Conservation (phyloP, 37 sponge, comb jelly and placozoan genomes). For the Beroe ovata region DNA sequence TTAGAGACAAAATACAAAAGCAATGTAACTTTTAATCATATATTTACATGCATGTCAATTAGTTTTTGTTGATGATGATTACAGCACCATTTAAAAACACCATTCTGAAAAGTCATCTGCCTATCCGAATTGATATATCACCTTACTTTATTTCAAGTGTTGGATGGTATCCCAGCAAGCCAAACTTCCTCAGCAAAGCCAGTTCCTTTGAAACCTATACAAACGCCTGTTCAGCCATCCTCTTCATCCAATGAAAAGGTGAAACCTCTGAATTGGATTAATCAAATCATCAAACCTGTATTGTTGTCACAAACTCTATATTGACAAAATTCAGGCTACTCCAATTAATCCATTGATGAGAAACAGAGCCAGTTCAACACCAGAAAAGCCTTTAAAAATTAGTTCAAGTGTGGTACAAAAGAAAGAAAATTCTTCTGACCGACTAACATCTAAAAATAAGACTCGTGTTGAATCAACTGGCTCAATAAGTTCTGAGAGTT, state of each 20-base stretch:
- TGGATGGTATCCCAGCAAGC: not conserved
- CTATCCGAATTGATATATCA: too few relatives aligned
- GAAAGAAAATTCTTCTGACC: not conserved
- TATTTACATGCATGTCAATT: too few relatives aligned
- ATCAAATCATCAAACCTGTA: not conserved
- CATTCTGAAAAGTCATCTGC: too few relatives aligned
- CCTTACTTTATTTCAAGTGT: too few relatives aligned
- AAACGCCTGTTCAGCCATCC: not conserved
- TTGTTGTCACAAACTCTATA: not conserved
- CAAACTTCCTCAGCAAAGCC: not conserved
- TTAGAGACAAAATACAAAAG: not conserved
- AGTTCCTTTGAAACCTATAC: not conserved
- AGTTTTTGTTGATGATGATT: too few relatives aligned
- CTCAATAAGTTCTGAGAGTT: slow-evolving; percentile 53
- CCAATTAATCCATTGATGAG: slow-evolving; percentile 34
- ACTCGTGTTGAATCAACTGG: not conserved
- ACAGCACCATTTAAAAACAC: too few relatives aligned
- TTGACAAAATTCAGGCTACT: not conserved
- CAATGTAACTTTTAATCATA: not conserved
- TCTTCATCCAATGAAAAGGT: not conserved
- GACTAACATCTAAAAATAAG: not conserved
- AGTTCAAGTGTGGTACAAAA: not conserved
- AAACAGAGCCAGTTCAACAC: not conserved
- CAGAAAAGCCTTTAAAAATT: not conserved
- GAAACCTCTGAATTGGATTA: not conserved